phyloP scores from a whole-genome alignment of 2,888 invertebrate genomes.

The Spisula subtruncata region DNA sequence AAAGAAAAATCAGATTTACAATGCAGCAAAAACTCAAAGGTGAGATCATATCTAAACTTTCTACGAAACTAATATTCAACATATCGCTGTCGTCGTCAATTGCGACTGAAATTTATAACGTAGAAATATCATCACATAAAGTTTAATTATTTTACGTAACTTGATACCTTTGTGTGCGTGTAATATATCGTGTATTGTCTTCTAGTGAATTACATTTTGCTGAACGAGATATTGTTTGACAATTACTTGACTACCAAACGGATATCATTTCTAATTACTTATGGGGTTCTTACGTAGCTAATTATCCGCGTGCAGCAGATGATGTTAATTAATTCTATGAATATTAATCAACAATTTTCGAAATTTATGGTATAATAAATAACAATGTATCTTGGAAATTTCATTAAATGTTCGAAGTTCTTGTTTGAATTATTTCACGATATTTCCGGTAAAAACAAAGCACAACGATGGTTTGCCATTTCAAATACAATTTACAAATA shows the following conservation, averaged over 20 bases:
- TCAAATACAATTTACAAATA: neutral
- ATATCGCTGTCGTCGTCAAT: neutral
- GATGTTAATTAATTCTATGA: slow-evolving; percentile 5
- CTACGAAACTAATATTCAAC: neutral
- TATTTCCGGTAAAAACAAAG: neutral
- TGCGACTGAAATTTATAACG: neutral
- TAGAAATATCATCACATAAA: neutral
- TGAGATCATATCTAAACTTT: slow-evolving; percentile 59
- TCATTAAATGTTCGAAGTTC: neutral
- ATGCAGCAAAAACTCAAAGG: slow-evolving; percentile 87
- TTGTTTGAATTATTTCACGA: neutral
- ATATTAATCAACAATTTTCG: neutral
- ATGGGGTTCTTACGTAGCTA: neutral
- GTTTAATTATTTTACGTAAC: slow-evolving; percentile 19
- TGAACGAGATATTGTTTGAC: neutral
- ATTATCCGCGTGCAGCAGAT: neutral
- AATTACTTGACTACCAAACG: neutral
- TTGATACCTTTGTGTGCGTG: neutral
- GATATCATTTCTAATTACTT: neutral
- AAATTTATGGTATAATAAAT: slow-evolving; percentile 17
- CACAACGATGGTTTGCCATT: neutral
- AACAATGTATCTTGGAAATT: slow-evolving; percentile 15
- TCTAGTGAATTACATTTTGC: neutral
- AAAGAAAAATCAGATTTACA: slow-evolving; percentile 84
- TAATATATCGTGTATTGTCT: neutral